A percentile compares a stretch with the other conserved stretches of the same genome.
Conservation (phyloP, 2,113 vertebrate genomes). For the Lasiurus cinereus region DNA sequence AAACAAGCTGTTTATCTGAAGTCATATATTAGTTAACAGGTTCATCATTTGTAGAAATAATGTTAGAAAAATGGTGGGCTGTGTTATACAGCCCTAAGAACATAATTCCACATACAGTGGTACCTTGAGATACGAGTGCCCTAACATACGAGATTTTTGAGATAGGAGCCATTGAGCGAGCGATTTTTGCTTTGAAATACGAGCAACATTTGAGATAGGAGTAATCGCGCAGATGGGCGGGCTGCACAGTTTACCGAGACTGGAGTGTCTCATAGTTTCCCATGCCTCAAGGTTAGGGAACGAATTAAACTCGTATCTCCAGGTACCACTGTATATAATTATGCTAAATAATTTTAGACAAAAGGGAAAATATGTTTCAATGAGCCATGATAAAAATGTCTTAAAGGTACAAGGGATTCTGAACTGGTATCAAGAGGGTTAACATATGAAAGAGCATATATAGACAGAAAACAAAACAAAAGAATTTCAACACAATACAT, state of each 20-base stretch:
- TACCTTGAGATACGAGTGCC: too few species aligned
- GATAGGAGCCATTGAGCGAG: too few species aligned
- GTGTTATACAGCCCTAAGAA: neutral
- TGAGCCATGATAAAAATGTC: neutral
- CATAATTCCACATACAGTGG: neutral
- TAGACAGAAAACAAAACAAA: neutral
- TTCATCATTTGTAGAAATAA: neutral
- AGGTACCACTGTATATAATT: too few species aligned
- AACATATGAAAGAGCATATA: neutral
- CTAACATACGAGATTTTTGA: too few species aligned
- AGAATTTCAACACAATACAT: neutral
- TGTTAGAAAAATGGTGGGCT: neutral
- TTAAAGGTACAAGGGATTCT: neutral
- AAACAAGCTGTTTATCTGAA: neutral
- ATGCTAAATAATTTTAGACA: neutral
- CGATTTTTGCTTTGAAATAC: too few species aligned
- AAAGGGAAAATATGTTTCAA: constrained; percentile 15
- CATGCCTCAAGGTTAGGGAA: too few species aligned
- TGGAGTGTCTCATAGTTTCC: too few species aligned
- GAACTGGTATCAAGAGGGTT: neutral
- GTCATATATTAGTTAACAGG: neutral
- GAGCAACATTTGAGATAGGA: too few species aligned
- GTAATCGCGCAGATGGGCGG: too few species aligned
- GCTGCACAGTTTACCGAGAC: too few species aligned
- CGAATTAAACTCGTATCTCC: too few species aligned